phyloP scores from a whole-genome alignment of 1,140 invertebrate genomes.

The Zaprionus ghesquierei region DNA sequence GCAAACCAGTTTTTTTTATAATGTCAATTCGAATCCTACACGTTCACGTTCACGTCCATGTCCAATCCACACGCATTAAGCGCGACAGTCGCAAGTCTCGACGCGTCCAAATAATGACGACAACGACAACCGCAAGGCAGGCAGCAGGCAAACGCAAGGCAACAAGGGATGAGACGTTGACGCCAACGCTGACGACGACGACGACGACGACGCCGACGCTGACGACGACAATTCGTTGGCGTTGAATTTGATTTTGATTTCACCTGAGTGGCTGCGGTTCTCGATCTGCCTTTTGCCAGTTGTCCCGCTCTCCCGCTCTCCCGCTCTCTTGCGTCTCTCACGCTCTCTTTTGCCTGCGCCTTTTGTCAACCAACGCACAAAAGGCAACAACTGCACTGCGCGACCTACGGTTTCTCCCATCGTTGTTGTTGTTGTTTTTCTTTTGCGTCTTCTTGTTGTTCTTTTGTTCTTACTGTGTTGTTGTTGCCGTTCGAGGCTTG shows the following conservation, averaged over 20 bases:
- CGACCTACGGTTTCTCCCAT: conserved; percentile 61
- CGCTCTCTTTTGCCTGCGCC: conserved; percentile 18
- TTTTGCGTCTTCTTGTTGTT: conserved; percentile 15
- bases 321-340: conserved; percentile 1
- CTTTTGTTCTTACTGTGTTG: conserved; percentile 20
- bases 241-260: conserved; percentile 82
- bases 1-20: conserved; percentile 79
- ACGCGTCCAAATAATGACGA: conserved; percentile 70
- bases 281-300: conserved; percentile 56
- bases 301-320: conserved; percentile 1
- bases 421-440: too few species aligned
- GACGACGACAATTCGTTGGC: conserved; percentile 55
- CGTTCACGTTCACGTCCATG: conserved; percentile 77
- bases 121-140: conserved; percentile 16
- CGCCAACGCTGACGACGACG: too few species aligned
- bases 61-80: conserved; percentile 76
- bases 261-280: conserved; percentile 66
- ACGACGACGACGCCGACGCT: conserved; percentile 18
- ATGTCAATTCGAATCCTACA: conserved; percentile 80
- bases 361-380: conserved; percentile 71
- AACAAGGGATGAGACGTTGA: conserved; percentile 25
- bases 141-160: neutral
- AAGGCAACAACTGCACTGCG: conserved; percentile 29
- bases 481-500: conserved; percentile 51
- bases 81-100: conserved; percentile 76